Evolutionary conservation across 2,888 invertebrate species (phyloP), one percentile per base, ranked within the genome.

Genomic region (Drosophila histrio): DNA sequence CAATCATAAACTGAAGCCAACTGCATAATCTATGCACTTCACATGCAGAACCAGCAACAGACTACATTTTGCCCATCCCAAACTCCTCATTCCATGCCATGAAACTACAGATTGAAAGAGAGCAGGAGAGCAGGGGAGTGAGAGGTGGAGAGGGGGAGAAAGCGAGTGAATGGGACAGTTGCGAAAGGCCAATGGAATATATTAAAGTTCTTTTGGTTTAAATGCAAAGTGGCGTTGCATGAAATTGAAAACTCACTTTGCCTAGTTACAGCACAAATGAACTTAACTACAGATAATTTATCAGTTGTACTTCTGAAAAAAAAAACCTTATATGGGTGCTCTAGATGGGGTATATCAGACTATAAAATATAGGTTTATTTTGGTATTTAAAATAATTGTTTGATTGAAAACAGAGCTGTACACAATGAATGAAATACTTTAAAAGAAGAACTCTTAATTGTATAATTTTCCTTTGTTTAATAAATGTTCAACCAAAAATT

Each of bases 1-100:
- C 82, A 82, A 82, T 82, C 87, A 85, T 87, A 87, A 87, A 82
- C 87, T 84, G 85, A 87, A 87, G 81, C 81, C 85, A 87, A 81
- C 82, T 87, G 82, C 87, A 82, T 82, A 82, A 82, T 87, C 82
- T 87, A 85, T 87, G 85, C 87, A 78, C 83, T 86, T 56, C 71
- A 72, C 78, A 87, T 71, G 62, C 72, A 72, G 50, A 76, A 65
- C 72, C 59, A 58, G 76, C 58, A 44, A 26, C 30, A 50, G 34
- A 19, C 72, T 43, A 30, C 50, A 30, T 53, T 24, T 28, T 28
- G n/a, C 28, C 43, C 54, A 22, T 24, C 19, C 9, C 38, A 17
- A 15, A 36, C 36, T 19, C 36, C 36, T 6, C 38, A 38, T 38
- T 5, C 38, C n/a, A n/a, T n/a, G 38, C 38, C 11, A 39, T 28